Conservation (phyloP, 2,888 invertebrate genomes). For the Eupithecia insigniata region DNA sequence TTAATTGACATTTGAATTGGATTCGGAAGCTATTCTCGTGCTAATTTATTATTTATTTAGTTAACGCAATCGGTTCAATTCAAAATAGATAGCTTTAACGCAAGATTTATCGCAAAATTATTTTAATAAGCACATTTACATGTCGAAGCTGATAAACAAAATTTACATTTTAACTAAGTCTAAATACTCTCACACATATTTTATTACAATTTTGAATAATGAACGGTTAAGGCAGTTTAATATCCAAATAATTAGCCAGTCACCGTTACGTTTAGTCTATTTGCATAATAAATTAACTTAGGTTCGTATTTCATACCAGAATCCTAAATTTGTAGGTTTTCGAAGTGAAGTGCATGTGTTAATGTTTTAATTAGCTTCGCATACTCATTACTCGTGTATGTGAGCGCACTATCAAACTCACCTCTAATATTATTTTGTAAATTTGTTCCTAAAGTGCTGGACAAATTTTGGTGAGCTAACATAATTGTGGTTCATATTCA, state of each 20-base stretch:
- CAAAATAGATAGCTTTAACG: conserved; percentile 21
- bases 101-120: conserved; percentile 34
- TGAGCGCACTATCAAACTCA: conserved; percentile 26
- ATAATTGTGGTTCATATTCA: conserved; percentile 40
- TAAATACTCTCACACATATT: conserved; percentile 18
- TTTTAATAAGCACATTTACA: conserved; percentile 30
- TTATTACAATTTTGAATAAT: conserved; percentile 13
- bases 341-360: conserved; percentile 29
- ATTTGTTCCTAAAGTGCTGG: conserved; percentile 34
- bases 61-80: conserved; percentile 33
- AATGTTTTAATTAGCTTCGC: conserved; percentile 37
- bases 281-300: conserved; percentile 27
- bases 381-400: conserved; percentile 30
- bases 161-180: conserved; percentile 23
- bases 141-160: conserved; percentile 27
- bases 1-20: conserved; percentile 63
- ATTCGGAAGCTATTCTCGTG: conserved; percentile 50
- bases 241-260: conserved; percentile 11
- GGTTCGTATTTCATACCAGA: conserved; percentile 20
- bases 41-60: conserved; percentile 47
- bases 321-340: conserved; percentile 31
- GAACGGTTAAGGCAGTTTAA: neutral
- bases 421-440: conserved; percentile 31
- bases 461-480: conserved; percentile 35
- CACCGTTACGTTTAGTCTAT: conserved; percentile 13